phyloP scores from a whole-genome alignment of 2,888 invertebrate species.

The Stictocephala bisonia region DNA sequence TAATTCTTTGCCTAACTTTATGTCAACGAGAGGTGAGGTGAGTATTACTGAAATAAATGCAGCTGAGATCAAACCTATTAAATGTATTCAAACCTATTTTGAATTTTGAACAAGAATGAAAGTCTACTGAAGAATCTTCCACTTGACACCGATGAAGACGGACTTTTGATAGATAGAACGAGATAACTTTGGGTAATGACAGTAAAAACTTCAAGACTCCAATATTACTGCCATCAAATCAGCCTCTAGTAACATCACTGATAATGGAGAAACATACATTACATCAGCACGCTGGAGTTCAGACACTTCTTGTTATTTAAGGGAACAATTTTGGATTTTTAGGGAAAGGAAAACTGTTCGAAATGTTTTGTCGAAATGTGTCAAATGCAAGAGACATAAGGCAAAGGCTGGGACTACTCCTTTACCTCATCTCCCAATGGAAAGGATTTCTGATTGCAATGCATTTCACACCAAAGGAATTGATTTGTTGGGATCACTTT shows the following conservation, averaged over 20 bases:
- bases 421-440: constrained; percentile 58
- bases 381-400: constrained; percentile 51
- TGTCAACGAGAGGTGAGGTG: no score
- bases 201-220: not conserved
- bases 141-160: not conserved
- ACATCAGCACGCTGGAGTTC: not conserved
- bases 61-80: not conserved
- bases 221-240: not conserved
- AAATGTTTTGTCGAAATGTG: constrained; percentile 39
- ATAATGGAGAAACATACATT: not conserved
- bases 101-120: not conserved
- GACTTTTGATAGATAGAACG: not conserved
- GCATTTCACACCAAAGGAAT: constrained; percentile 57
- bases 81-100: not conserved
- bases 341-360: constrained; percentile 21
- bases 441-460: constrained; percentile 58
- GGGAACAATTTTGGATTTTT: constrained; percentile 20
- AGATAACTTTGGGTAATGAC: not conserved
- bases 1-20: no score
- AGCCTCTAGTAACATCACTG: not conserved
- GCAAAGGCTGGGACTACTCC: constrained; percentile 51
- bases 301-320: not conserved
- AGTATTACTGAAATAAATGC: not conserved
- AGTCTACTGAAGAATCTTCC: not conserved
- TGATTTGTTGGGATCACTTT: constrained; percentile 63